A percentile compares a stretch with the other conserved stretches of the same genome.
phyloP scores from a whole-genome alignment of 1,140 invertebrate species.

The Drosophila pallidifrons region DNA sequence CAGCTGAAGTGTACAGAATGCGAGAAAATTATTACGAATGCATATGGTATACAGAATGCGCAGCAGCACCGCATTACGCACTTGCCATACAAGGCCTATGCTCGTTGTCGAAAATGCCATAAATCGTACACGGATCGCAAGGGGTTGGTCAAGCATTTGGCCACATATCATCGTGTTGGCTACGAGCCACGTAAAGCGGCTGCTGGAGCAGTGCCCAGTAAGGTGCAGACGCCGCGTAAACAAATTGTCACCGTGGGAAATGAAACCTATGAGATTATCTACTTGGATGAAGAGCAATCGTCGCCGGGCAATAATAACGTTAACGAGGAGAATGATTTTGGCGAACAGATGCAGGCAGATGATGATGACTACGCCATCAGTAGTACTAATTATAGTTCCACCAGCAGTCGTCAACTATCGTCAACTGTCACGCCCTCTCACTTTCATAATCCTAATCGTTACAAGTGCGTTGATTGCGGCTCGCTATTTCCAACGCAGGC shows the following conservation, averaged over 20 bases:
- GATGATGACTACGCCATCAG: slow-evolving; percentile 59
- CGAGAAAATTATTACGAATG: slow-evolving; percentile 80
- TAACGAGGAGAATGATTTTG: slow-evolving; percentile 72
- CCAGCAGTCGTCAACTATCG: slow-evolving; percentile 2
- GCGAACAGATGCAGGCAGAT: slow-evolving; percentile 72
- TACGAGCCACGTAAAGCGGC: slow-evolving; percentile 43
- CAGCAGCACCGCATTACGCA: slow-evolving; percentile 80
- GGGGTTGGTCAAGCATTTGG: slow-evolving; percentile 75
- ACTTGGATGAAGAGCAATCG: slow-evolving; percentile 66
- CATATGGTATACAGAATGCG: slow-evolving; percentile 81
- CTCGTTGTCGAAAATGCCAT: slow-evolving; percentile 71
- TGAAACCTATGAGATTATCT: slow-evolving; percentile 77
- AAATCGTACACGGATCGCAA: slow-evolving; percentile 80
- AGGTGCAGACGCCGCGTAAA: slow-evolving; percentile 51
- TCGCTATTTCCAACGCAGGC: slow-evolving; percentile 58
- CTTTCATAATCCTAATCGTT: slow-evolving; percentile 55
- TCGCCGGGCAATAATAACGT: slow-evolving; percentile 28
- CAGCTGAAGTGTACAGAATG: slow-evolving; percentile 75
- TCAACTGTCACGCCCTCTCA: slow-evolving; percentile 3
- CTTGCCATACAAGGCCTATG: slow-evolving; percentile 74
- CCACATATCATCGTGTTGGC: slow-evolving; percentile 68
- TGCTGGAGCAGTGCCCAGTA: neutral
- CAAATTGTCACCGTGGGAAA: slow-evolving; percentile 71
- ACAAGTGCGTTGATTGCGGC: slow-evolving; percentile 72
- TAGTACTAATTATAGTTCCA: neutral